Evolutionary conservation across 2,888 invertebrate species (phyloP), one percentile per base, ranked within the genome.

Genomic region (Tenthredo mesomela): DNA sequence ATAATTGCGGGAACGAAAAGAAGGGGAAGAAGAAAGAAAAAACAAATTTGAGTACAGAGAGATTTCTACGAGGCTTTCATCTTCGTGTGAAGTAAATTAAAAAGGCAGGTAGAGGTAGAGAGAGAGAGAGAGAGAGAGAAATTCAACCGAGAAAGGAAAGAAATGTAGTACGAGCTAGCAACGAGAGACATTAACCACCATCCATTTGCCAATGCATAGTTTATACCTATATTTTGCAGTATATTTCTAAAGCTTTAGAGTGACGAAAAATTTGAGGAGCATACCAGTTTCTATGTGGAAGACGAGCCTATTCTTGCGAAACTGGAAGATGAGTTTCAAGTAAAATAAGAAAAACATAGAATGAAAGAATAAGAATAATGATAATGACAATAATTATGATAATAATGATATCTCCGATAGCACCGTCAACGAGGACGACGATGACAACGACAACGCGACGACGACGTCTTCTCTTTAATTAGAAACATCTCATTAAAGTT

Each of bases 401-500:
- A 61, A 61, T 61, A 61, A 61, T 61, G 61, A 61, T 61, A 61
- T 61, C 61, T 61, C 61, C 61, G 9, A 61, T 61, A 61, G 61
- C 10, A 61, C 25, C 61, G 61, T 25, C 61, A 12, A 40, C n/a
- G 37, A 50, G 10, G 18, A 40, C 18, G 33, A 71, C 9, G 21
- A 29, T 50, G 50, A 77, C 18, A 54, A 77, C 18, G 5, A 33
- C 7, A 6, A 58, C 1, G 9, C 21, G 47, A 70, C 70, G 43
- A 70, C 37, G 67, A 61, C 37, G 82, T 82, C 82, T 58, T 73
- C 54, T 58, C 83, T 61, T 83, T 73, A 85, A 85, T 85, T 83
- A 83, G 85, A 65, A 85, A 85, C 50, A 83, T 75, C 85, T 85
- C 85, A 83, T 85, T 85, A 83, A 75, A 85, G 83, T 85, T 83